Evolutionary conservation across 1,140 invertebrate genomes (phyloP), one percentile per base, ranked within the genome.

Genomic region (Drosophila arawakana): DNA sequence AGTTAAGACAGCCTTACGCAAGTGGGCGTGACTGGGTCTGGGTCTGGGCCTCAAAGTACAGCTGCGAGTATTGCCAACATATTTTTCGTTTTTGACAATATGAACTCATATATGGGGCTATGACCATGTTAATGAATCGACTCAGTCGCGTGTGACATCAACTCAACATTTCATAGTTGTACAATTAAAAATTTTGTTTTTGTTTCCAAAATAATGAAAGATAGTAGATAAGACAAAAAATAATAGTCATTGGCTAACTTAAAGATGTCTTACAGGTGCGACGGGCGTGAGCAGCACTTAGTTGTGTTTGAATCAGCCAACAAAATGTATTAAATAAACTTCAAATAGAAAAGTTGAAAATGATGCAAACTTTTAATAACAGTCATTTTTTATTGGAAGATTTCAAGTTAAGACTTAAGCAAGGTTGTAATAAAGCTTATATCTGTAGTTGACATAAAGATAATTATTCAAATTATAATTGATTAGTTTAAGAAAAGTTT

Each of bases 141-240:
- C 44, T 66, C 83, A 83, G 59, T 83, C 76, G 73, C 73, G 80
- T 88, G 83, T 88, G 80, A 88, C 83, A 68, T 71, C 66, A 65
- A 77, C 52, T 73, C 60, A 68, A 61, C 43, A 50, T 75, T 78
- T 86, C 76, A 54, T 55, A 73, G 76, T 50, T 75, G 55, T 63
- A 39, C 83, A 88, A 88, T 88, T 88, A 89, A 88, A 83, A 82
- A 50, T 30, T 39, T 39, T 25, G 46, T 43, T 63, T 30, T 52
- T 73, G 49, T 86, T 63, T 69, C 46, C 25, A 30, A 65, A 52
- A 43, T 61, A 54, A 57, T 62, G 25, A 47, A 30, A 55, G 43
- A 70, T 61, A 34, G 18, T 34, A 74, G 58, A 58, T 63, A 74
- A 41, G n/a, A 49, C 9, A 37, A 77, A 81, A 55, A 57, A 41